Evolutionary conservation across 2,888 invertebrate species (phyloP).

Genomic region (Xestia rhomboidea): DNA sequence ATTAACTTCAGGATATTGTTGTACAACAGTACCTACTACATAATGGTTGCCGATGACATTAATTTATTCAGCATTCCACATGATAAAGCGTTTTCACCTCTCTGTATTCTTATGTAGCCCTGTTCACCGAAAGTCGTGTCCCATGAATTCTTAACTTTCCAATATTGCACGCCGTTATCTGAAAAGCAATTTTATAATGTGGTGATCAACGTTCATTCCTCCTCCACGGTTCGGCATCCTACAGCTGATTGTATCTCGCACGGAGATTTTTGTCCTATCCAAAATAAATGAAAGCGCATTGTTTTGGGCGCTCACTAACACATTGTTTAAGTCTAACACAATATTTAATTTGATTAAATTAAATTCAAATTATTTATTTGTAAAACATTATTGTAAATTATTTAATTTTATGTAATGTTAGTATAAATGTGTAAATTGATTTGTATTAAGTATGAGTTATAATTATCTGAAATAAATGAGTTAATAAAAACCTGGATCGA

Average conservation of each 20-base stretch:
- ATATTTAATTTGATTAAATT: too few relatives aligned
- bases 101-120: conserved; percentile 95
- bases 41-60: conserved; percentile 28
- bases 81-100: conserved; percentile 91
- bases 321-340: too few relatives aligned
- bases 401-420: too few relatives aligned
- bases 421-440: too few relatives aligned
- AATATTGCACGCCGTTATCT: conserved; percentile 57
- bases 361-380: too few relatives aligned
- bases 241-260: too few relatives aligned
- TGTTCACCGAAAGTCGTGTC: conserved; percentile 92
- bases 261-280: background rate
- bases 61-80: conserved; percentile 51
- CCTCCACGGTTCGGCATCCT: too few relatives aligned
- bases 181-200: conserved; percentile 18
- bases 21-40: too few relatives aligned
- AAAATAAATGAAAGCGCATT: background rate
- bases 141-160: conserved; percentile 92
- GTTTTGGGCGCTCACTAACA: too few relatives aligned
- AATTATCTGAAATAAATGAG: too few relatives aligned
- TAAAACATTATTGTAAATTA: too few relatives aligned
- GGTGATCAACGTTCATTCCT: background rate
- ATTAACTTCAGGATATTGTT: background rate
- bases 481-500: background rate
- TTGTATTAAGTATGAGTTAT: too few relatives aligned